phyloP scores from a whole-genome alignment of 2,888 invertebrate genomes.

The Sminthurinus aureus region DNA sequence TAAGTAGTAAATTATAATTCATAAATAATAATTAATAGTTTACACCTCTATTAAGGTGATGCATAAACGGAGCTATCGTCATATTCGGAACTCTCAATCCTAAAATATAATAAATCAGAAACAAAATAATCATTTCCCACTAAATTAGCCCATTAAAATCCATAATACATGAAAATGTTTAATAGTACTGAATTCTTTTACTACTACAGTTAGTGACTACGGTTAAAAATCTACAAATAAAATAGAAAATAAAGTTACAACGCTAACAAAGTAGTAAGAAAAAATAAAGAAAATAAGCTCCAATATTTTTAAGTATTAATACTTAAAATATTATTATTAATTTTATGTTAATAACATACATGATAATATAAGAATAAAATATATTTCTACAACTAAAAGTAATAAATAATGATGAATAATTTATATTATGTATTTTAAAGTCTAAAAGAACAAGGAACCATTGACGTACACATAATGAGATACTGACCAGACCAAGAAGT shows the following conservation, averaged over 20 bases:
- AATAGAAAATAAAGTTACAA: no score
- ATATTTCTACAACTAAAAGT: background rate
- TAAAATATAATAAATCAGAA: background rate
- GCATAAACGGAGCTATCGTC: slow-evolving; percentile 22
- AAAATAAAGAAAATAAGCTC: background rate
- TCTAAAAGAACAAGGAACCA: background rate
- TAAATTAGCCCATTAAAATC: no score
- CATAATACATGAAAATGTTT: no score
- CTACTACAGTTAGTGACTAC: no score
- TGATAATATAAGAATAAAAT: background rate
- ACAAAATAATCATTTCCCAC: no score
- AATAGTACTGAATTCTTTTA: no score
- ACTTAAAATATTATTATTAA: background rate
- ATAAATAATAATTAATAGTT: background rate
- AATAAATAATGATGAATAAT: background rate
- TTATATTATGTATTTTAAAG: background rate
- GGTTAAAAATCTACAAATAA: no score
- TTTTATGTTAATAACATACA: background rate
- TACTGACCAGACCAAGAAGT: background rate
- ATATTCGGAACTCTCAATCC: slow-evolving; percentile 34
- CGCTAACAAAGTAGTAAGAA: background rate
- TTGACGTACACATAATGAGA: background rate
- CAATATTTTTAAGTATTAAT: no score
- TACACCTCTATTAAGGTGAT: slow-evolving; percentile 2
- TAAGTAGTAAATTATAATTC: background rate